Evolutionary conservation across 2,888 invertebrate genomes (phyloP), one percentile per base, ranked within the genome.

Genomic region (Hetaerina titia): DNA sequence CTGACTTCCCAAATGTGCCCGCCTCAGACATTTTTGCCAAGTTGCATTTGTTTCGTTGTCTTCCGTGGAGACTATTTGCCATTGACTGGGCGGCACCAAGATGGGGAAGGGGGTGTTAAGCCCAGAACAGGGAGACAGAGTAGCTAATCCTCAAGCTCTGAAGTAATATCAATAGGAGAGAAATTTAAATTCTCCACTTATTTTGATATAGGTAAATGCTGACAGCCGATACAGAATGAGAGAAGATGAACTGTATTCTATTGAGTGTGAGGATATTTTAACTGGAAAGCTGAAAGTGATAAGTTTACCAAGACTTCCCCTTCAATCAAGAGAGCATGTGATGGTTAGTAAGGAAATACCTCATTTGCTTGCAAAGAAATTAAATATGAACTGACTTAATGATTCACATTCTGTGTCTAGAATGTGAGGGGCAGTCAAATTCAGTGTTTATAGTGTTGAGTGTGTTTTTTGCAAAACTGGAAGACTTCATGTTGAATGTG

Each of bases 361-460:
- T 81, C 81, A 81, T 81, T 81, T 81, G 81, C 81, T 81, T 9
- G 81, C 31, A 81, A 81, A 81, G 7, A 81, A 81, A 31, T 25
- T 13, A 81, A 31, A 81, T 81, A 81, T 81, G 81, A 81, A 81
- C 25, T 31, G 25, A 81, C 81, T 25, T 31, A 31, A 19, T 81
- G 81, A 69, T 81, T 81, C 31, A 31, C 81, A 81, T 81, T 81
- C 81, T 81, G 81, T 81, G 81, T 31, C 31, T 81, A 31, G 81
- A 56, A 92, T 92, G 69, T 92, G 92, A 69, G n/a, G 31, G 64
- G 74, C 19, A 92, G 69, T 92, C 45, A 74, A 74, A 92, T 90
- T 92, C 92, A 92, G 69, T 92, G 92, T 92, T 92, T 74, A 92
- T 92, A 92, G 92, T 92, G 92, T 92, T 92, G 92, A 92, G 56